Conservation (phyloP, 2,888 invertebrate genomes). For the Eristalis tenax region DNA sequence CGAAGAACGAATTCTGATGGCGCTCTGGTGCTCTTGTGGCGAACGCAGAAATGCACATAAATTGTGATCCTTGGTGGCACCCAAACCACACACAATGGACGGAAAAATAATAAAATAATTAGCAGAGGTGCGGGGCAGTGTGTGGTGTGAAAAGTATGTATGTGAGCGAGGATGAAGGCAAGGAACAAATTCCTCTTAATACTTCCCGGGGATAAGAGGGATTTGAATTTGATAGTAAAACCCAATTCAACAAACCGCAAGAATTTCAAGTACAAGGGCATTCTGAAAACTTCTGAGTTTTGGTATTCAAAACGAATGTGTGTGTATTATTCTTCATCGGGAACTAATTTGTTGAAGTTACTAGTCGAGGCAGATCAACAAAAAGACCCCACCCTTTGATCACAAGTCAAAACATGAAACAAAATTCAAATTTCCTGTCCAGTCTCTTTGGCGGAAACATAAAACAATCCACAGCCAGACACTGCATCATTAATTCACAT, state of each 20-base stretch:
- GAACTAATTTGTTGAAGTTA: too few relatives aligned
- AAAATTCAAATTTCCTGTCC: neutral
- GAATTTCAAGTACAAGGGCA: too few relatives aligned
- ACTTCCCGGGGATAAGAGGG: slow-evolving; percentile 4
- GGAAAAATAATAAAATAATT: slow-evolving; percentile 67
- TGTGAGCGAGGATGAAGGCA: neutral
- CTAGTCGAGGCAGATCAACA: too few relatives aligned
- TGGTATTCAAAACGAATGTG: too few relatives aligned
- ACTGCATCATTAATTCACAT: slow-evolving; percentile 36
- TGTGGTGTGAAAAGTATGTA: slow-evolving; percentile 2
- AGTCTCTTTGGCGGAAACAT: neutral
- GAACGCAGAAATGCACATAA: slow-evolving; percentile 57
- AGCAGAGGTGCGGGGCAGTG: slow-evolving; percentile 19
- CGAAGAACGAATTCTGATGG: slow-evolving; percentile 43
- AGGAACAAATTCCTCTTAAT: slow-evolving; percentile 40
- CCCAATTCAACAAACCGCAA: too few relatives aligned
- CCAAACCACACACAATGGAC: slow-evolving; percentile 28
- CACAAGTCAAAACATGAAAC: too few relatives aligned
- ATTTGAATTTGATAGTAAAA: neutral
- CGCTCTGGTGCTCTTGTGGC: slow-evolving; percentile 10
- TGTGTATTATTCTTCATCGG: too few relatives aligned
- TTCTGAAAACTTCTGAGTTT: too few relatives aligned
- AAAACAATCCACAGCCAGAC: neutral
- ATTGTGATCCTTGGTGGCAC: slow-evolving; percentile 21
- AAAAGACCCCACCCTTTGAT: too few relatives aligned